Evolutionary conservation across 2,888 invertebrate species (phyloP).

Genomic region (Latrodectus elegans): DNA sequence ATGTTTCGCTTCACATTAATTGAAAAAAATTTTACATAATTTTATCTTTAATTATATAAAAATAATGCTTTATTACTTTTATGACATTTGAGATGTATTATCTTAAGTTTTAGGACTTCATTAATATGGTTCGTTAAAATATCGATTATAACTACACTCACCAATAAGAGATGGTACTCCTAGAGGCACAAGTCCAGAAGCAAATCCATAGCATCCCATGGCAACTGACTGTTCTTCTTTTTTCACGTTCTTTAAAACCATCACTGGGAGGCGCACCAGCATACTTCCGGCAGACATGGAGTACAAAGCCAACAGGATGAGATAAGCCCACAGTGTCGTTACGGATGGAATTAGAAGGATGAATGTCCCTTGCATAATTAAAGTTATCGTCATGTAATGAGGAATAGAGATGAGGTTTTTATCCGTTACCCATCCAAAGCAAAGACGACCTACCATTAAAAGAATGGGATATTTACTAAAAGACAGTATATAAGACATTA

Average conservation of each 20-base stretch:
- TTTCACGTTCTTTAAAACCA: conserved; percentile 53
- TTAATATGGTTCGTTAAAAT: no score
- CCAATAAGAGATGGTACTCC: conserved; percentile 52
- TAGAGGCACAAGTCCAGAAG: conserved; percentile 48
- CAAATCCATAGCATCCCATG: conserved; percentile 60
- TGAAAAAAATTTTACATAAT: no score
- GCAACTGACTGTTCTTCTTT: conserved; percentile 60
- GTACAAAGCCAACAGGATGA: conserved; percentile 39
- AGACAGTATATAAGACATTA: no score
- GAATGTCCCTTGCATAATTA: conserved; percentile 44
- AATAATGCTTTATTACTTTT: no score
- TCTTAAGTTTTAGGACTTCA: no score
- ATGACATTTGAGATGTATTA: no score
- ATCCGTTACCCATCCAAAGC: conserved; percentile 63
- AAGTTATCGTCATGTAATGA: conserved; percentile 42
- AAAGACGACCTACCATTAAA: conserved; percentile 38
- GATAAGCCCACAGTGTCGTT: conserved; percentile 16
- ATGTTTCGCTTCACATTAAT: no score
- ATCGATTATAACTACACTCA: conserved; percentile 7
- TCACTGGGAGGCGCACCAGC: conserved; percentile 51
- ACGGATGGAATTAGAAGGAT: conserved; percentile 30
- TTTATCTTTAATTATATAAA: no score
- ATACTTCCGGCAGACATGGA: conserved; percentile 59
- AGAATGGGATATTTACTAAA: background rate
- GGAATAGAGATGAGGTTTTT: conserved; percentile 46